Conservation (phyloP, 2,113 vertebrate genomes). For the Leiothrix lutea region DNA sequence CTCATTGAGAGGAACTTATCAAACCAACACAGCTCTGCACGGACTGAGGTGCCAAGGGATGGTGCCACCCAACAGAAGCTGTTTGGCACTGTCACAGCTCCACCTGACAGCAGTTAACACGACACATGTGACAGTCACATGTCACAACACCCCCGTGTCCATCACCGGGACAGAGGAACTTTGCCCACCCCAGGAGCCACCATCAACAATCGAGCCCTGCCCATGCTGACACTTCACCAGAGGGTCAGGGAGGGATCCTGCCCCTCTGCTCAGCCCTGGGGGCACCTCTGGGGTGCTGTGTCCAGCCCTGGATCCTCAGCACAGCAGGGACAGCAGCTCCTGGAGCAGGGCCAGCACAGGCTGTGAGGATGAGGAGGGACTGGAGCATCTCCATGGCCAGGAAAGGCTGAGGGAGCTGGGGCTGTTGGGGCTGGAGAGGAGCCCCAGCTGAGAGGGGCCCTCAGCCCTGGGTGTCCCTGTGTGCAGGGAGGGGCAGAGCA, state of each 20-base stretch:
- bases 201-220: rapidly evolving
- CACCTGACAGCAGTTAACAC: rapidly evolving
- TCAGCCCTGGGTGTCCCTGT: no score
- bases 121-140: not conserved
- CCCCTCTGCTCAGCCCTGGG: not conserved
- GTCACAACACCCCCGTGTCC: not conserved
- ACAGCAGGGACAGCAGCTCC: not conserved
- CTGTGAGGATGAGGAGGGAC: not conserved
- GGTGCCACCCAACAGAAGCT: not conserved
- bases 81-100: not conserved
- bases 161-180: not conserved
- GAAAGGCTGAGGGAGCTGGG: no score
- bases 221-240: not conserved
- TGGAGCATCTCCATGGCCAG: no score
- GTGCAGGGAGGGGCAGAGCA: no score
- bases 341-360: not conserved
- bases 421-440: no score
- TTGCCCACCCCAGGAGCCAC: not conserved
- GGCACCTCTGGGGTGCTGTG: not conserved
- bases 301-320: not conserved
- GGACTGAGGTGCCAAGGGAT: not conserved
- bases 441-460: no score
- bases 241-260: not conserved
- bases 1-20: not conserved
- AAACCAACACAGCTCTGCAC: not conserved